Percentiles rank a stretch among this genome's conserved stretches.
phyloP scores from a whole-genome alignment of 2,797 vertebrate species.

The Thalassophryne amazonica region DNA sequence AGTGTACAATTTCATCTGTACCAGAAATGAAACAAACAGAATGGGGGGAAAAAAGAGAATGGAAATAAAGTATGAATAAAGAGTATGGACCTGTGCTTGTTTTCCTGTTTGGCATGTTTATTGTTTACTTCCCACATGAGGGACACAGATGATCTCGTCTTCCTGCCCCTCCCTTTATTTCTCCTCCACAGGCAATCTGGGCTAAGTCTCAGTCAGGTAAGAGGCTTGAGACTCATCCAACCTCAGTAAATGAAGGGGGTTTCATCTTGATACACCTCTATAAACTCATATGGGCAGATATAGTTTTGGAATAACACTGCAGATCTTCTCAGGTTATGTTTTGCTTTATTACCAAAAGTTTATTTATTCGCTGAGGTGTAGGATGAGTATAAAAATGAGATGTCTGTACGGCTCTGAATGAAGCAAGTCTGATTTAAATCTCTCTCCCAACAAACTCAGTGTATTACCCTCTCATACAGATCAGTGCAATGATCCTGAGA shows the following conservation, averaged over 20 bases:
- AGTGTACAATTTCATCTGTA: too few relatives aligned
- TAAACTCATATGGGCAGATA: conserved; percentile 5
- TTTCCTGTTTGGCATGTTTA: conserved; percentile 31
- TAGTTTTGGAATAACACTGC: background rate
- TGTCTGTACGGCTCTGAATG: background rate
- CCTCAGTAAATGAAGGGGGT: conserved; percentile 28
- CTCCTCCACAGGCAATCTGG: conserved; percentile 68
- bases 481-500: conserved; percentile 60
- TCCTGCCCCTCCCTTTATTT: conserved; percentile 38
- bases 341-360: background rate
- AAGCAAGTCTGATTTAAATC: conserved; percentile 19
- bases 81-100: too few relatives aligned
- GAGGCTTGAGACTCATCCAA: conserved; percentile 74
- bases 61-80: too few relatives aligned
- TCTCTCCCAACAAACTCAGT: background rate
- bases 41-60: too few relatives aligned
- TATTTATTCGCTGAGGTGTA: background rate
- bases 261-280: conserved; percentile 26
- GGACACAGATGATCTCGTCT: conserved; percentile 62
- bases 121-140: conserved; percentile 52
- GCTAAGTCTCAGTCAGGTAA: conserved; percentile 78
- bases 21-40: too few relatives aligned
- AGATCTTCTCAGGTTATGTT: background rate
- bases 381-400: background rate
- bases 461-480: conserved; percentile 40